These are phyloP conservation scores for Petrolisthes manimaculis DNA, from an alignment of 2,888 invertebrate genomes.

Conservation along the genomic window DNA sequence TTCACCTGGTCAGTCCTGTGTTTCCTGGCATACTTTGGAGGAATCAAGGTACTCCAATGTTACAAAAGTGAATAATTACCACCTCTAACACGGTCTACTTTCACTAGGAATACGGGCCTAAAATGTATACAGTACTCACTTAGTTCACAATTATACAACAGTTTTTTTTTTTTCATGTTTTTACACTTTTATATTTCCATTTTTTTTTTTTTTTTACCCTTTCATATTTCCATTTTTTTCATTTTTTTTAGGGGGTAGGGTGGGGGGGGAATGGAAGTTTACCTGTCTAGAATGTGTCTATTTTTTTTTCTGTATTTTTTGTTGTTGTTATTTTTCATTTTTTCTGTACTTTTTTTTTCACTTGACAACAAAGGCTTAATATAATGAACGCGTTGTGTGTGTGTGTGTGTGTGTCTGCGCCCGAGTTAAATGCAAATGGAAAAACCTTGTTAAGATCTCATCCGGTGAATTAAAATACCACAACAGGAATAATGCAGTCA, in stretches of 20 bases:
- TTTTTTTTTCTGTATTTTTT: neutral
- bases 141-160: too few species aligned
- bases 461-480: slow-evolving; percentile 27
- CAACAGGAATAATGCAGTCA: neutral
- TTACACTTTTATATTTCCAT: neutral
- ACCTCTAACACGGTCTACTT: too few species aligned
- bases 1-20: too few species aligned
- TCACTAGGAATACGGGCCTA: too few species aligned
- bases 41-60: too few species aligned
- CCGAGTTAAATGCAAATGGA: slow-evolving; percentile 22
- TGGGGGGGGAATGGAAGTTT: too few species aligned
- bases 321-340: neutral
- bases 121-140: too few species aligned
- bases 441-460: slow-evolving; percentile 29
- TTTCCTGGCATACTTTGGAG: too few species aligned
- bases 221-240: neutral
- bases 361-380: neutral
- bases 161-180: neutral
- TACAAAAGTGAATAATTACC: too few species aligned
- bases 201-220: neutral
- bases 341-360: neutral
- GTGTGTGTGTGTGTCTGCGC: slow-evolving; percentile 31
- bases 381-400: slow-evolving; percentile 6
- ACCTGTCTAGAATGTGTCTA: too few species aligned
- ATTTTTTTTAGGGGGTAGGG: too few species aligned